Evolutionary conservation across 2,797 vertebrate genomes (phyloP).

Genomic region (Rousettus madagascariensis): DNA sequence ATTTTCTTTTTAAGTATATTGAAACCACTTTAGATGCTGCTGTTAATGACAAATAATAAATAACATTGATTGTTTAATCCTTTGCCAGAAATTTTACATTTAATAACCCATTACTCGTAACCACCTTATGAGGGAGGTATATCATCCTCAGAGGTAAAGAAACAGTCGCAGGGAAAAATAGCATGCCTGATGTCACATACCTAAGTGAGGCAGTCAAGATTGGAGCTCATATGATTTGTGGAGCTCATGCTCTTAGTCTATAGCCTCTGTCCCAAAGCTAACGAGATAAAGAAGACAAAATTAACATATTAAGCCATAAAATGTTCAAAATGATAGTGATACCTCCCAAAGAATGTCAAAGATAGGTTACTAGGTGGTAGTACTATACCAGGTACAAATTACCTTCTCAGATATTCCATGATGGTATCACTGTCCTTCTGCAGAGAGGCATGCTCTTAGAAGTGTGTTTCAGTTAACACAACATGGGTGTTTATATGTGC

Average conservation of each 20-base stretch:
- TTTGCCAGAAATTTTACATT: neutral
- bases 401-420: neutral
- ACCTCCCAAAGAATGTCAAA: neutral
- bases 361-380: neutral
- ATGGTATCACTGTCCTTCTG: neutral
- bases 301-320: neutral
- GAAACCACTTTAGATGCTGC: neutral
- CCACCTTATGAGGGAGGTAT: neutral
- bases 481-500: neutral
- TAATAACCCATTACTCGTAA: neutral
- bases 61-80: neutral
- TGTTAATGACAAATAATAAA: neutral
- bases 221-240: neutral
- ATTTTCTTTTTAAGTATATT: neutral
- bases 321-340: neutral
- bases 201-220: neutral
- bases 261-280: neutral
- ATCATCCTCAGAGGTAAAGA: neutral
- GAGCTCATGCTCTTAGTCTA: neutral
- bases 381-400: neutral
- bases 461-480: neutral
- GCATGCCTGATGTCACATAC: neutral
- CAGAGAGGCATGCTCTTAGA: neutral
- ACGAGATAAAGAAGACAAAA: neutral
- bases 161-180: neutral